Conservation (phyloP, 2,888 invertebrate species). For the Drosophila neutralis region DNA sequence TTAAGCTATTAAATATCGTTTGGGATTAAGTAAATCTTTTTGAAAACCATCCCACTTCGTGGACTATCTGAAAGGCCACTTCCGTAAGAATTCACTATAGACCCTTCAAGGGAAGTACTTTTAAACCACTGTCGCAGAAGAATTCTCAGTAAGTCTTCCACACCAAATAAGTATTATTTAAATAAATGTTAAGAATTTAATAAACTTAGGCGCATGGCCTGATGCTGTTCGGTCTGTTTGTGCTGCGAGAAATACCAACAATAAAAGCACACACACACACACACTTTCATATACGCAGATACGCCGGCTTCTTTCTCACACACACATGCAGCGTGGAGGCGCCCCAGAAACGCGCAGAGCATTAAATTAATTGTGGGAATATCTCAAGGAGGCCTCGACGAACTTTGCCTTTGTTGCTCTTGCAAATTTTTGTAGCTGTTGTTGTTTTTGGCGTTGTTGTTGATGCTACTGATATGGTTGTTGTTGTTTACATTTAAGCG, state of each 20-base stretch:
- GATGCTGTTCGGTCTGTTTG: background rate
- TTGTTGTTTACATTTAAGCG: slow-evolving; percentile 47
- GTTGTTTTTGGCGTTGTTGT: no score
- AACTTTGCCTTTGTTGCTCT: slow-evolving; percentile 52
- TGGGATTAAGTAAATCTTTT: background rate
- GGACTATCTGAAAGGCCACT: background rate
- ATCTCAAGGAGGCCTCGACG: slow-evolving; percentile 59
- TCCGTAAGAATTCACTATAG: background rate
- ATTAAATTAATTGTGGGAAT: slow-evolving; percentile 73
- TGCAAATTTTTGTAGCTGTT: slow-evolving; percentile 45
- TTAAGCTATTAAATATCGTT: background rate
- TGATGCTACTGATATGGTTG: slow-evolving; percentile 16
- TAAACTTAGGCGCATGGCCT: background rate
- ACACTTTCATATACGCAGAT: background rate
- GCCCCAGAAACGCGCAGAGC: slow-evolving; percentile 55
- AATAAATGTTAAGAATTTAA: slow-evolving; percentile 18
- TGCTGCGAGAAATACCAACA: background rate
- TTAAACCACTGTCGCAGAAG: background rate
- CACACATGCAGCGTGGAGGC: slow-evolving; percentile 22
- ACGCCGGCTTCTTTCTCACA: slow-evolving; percentile 7
- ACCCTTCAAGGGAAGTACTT: background rate
- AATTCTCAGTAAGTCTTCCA: background rate
- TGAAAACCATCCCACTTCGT: background rate
- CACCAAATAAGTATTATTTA: background rate
- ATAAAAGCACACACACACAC: slow-evolving; percentile 3